These are phyloP conservation scores for Cancer borealis DNA, from an alignment of 2,888 invertebrate genomes.

Conservation along the genomic window DNA sequence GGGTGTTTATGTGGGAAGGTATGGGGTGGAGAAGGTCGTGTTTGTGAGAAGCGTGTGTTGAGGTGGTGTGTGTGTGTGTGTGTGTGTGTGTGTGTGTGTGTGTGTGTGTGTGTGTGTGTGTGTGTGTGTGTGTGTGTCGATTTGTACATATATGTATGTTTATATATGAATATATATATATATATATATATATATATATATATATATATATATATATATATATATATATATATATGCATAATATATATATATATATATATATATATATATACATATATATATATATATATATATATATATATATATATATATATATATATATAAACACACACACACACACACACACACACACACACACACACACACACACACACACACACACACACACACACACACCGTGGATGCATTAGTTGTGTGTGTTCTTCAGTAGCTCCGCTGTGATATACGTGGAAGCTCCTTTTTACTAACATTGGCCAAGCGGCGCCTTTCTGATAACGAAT, in stretches of 20 bases:
- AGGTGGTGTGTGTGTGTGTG: neutral
- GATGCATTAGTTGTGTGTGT: neutral
- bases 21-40: neutral
- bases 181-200: slow-evolving; percentile 28
- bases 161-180: too few relatives aligned
- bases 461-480: neutral
- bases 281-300: too few relatives aligned
- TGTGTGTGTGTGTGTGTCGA: neutral
- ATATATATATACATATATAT: too few relatives aligned
- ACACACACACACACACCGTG: neutral
- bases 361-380: slow-evolving; percentile 7
- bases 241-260: too few relatives aligned
- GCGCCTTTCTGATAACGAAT: slow-evolving; percentile 3
- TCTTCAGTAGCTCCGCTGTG: neutral
- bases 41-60: neutral
- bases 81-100: neutral
- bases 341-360: slow-evolving; percentile 20
- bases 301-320: neutral
- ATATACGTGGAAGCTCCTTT: neutral
- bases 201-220: neutral
- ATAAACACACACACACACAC: slow-evolving; percentile 25
- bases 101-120: neutral
- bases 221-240: neutral
- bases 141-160: neutral
- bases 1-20: neutral